Evolutionary conservation across 1,140 invertebrate species (phyloP).

Genomic region (Cylas formicarius): DNA sequence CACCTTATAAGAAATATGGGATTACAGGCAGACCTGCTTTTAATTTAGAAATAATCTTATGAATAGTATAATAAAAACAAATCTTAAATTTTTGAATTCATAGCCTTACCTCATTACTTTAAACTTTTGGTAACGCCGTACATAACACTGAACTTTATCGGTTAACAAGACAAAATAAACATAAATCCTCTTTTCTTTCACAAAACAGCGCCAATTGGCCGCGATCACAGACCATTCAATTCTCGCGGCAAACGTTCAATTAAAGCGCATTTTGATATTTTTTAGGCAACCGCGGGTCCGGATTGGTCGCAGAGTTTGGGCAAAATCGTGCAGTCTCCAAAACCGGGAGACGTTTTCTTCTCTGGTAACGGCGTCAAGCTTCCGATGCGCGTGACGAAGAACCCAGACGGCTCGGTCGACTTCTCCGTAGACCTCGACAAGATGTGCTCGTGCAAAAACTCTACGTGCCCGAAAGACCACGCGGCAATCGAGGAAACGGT

Average conservation of each 20-base stretch:
- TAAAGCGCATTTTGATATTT: constrained; percentile 2
- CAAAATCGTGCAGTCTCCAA: constrained; percentile 18
- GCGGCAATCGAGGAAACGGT: constrained; percentile 19
- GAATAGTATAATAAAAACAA: too few relatives aligned
- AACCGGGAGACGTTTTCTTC: constrained; percentile 22
- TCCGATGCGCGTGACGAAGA: constrained; percentile 24
- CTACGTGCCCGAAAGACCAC: constrained; percentile 22
- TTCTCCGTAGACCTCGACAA: constrained; percentile 28
- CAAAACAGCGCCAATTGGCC: not conserved
- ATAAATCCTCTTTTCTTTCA: not conserved
- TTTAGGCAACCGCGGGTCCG: constrained; percentile 6
- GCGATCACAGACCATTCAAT: not conserved
- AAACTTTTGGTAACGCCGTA: not conserved
- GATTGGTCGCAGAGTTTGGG: constrained; percentile 24
- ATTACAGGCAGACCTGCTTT: too few relatives aligned
- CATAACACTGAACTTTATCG: too few relatives aligned
- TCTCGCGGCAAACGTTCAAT: not conserved
- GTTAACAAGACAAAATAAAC: not conserved
- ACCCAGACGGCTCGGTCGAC: constrained; percentile 21
- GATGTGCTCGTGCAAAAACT: constrained; percentile 30
- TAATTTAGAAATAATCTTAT: too few relatives aligned
- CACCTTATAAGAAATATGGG: too few relatives aligned
- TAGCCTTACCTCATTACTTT: not conserved
- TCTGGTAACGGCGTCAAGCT: constrained; percentile 29
- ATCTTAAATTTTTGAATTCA: too few relatives aligned